Conservation (phyloP, 2,888 invertebrate genomes). For the Coenonympha arcania region DNA sequence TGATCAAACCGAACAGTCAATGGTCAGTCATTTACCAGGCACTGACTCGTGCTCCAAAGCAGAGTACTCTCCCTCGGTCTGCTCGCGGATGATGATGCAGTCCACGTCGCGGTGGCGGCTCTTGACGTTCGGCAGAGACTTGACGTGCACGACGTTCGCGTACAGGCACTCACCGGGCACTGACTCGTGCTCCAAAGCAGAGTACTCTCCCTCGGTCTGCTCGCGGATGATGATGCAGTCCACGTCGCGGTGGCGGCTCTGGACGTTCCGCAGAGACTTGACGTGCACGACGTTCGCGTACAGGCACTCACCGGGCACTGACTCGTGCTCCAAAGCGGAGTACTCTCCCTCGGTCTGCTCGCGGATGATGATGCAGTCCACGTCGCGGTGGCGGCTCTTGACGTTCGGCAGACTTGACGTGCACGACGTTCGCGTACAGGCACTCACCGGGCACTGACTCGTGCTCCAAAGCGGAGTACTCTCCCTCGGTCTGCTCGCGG, state of each 20-base stretch:
- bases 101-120: conserved; percentile 93
- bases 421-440: conserved; percentile 96
- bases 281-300: conserved; percentile 98
- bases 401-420: conserved; percentile 94
- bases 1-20: too few species aligned
- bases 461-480: conserved; percentile 98
- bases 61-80: conserved; percentile 99
- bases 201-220: conserved; percentile 99
- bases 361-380: conserved; percentile 97
- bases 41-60: conserved; percentile 98
- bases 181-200: conserved; percentile 98
- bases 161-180: too few species aligned
- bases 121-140: conserved; percentile 91
- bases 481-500: conserved; percentile 99
- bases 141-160: conserved; percentile 96
- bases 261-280: conserved; percentile 92
- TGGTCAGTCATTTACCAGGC: too few species aligned
- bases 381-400: conserved; percentile 88
- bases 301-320: too few species aligned
- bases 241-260: conserved; percentile 90
- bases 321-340: conserved; percentile 97
- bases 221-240: conserved; percentile 98
- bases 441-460: too few species aligned
- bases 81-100: conserved; percentile 97
- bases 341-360: conserved; percentile 99